Evolutionary conservation across 2,113 vertebrate species (phyloP), one percentile per base, ranked within the genome.

Genomic region (Paraplagusia blochii): DNA sequence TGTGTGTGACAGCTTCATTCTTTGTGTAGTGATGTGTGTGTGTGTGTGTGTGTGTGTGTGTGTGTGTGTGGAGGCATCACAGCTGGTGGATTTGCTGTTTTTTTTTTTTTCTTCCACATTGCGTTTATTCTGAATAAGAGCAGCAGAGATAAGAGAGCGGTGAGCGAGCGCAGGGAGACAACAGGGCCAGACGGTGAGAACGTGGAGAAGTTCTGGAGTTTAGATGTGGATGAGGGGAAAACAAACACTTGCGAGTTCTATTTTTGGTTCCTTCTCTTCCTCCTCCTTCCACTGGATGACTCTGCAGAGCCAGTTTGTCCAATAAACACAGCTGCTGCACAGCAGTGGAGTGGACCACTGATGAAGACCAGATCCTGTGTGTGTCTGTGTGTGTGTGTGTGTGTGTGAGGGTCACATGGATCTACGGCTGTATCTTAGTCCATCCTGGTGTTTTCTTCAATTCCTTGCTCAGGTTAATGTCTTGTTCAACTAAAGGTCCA

Each of bases 101-200:
- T 29, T 29, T 29, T 29, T 29, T 29, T 29, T 29, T 29, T 29
- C 6, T 29, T 29, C 22, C 22, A 29, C 22, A 6, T 4, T 29
- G 22, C 6, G 22, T 29, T 29, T 29, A 14, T 74, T 79, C 80
- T 65, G 63, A 83, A 80, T 75, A 79, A 61, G 69, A 74, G 83
- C 51, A 35, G 34, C 44, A 18, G 59, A 63, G 51, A 12, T 44
- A 14, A 11, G 7, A 51, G 44, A 17, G 55, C 54, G 15, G 8
- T 45, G 55, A 66, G 11, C 44, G 63, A 45, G 47, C 57, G 52
- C 16, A 19, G 33, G 11, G 36, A 49, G 15, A n/a, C 7, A 17
- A 43, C 14, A 38, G 42, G 34, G 57, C n/a, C 53, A 48, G n/a
- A 17, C 12, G 14, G 11, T 17, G 8, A 17, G 44, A 56, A 46